phyloP scores from a whole-genome alignment of 2,888 invertebrate genomes.

The Patella depressa region DNA sequence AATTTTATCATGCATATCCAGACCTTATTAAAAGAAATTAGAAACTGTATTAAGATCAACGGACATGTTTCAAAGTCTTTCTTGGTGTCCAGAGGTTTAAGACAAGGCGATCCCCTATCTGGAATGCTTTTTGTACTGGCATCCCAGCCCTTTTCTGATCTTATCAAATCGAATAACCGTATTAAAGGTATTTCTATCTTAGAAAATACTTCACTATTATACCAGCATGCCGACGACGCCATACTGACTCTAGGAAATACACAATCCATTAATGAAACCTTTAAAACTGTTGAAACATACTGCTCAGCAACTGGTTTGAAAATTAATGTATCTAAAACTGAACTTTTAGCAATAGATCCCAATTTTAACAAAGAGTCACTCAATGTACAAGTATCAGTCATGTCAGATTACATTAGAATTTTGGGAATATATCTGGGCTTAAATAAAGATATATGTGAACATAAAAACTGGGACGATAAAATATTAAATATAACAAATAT shows the following conservation, averaged over 20 bases:
- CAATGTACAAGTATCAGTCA: neutral
- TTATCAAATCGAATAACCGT: neutral
- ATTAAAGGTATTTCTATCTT: neutral
- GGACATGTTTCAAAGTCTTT: no score
- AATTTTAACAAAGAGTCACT: neutral
- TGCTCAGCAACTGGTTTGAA: neutral
- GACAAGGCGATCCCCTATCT: neutral
- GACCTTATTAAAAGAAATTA: no score
- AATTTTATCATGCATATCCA: no score
- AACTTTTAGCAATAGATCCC: neutral
- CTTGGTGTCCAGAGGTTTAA: no score
- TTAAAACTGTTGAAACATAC: neutral
- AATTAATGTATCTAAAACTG: neutral
- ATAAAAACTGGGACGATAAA: neutral
- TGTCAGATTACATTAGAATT: neutral
- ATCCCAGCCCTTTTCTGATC: neutral
- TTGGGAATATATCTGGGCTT: neutral
- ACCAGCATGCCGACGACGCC: conserved; percentile 3
- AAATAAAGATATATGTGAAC: neutral
- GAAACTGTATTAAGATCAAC: no score
- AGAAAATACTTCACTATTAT: neutral
- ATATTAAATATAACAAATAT: neutral
- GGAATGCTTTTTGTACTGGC: neutral
- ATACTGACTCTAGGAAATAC: neutral
- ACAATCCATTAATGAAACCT: no score